Base-by-base conservation (phyloP, 2,888 invertebrate species). In the Drosophila monieri region DNA sequence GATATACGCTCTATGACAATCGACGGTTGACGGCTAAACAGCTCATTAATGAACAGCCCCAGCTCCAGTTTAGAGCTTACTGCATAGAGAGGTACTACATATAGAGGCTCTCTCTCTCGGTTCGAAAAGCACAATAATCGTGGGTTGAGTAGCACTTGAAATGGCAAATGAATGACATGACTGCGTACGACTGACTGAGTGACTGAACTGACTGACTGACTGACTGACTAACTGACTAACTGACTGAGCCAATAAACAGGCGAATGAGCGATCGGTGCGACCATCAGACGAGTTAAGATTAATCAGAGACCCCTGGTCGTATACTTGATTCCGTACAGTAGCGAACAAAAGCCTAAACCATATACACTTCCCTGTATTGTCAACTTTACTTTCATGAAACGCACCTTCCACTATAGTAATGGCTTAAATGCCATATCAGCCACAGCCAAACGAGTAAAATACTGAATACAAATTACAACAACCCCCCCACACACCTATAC, bases 361-460 rank as follows among this genome's bases (percentile, higher is more conserved):
- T n/a, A n/a, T n/a, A 39, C 1, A 2, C 35, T 14, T 8, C 39
- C 21, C 1, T 3, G 21, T 21, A 4, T 23, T 23, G 4, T 4
- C 4, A 23, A 23, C 21, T 23, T 23, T 1, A 43, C 12, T 12
- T 21, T 10, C 12, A 4, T 44, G 68, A 68, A 54, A 68, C 62
- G 68, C 55, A 68, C 62, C 44, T 57, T 69, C 57, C 49, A 44
- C 48, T 35, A 43, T 66, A 48, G 62, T 67, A 85, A 74, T 85
- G 79, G 68, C 77, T 88, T 85, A 85, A 83, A 88, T 87, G 88
- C 83, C 83, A 81, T 88, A 84, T 84, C 88, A 83, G 88, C 85
- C 75, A 56, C 74, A 47, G 43, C 27, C 35, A 67, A 49, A 47
- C 52, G 49, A 64, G 53, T 73, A 71, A 73, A 87, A 74, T 70